Evolutionary conservation across 1,140 invertebrate genomes (phyloP).

Genomic region (Meloidogyne exigua): DNA sequence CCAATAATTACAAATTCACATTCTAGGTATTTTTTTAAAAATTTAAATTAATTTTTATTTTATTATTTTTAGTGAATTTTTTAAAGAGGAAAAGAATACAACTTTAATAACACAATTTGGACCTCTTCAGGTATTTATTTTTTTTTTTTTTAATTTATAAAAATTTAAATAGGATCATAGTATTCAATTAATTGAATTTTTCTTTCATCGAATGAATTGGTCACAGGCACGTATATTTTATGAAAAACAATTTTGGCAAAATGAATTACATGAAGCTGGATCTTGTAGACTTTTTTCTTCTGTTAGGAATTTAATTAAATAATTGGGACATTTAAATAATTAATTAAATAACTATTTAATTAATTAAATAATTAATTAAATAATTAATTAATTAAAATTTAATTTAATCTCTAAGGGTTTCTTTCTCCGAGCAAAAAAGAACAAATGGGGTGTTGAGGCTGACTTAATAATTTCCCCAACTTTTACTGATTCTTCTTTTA

Average conservation of each 20-base stretch:
- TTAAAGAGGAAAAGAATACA: constrained; percentile 35
- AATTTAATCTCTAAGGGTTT: neutral
- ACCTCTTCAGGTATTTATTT: constrained; percentile 48
- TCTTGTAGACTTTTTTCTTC: constrained; percentile 57
- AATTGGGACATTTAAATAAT: too few species aligned
- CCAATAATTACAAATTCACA: constrained; percentile 59
- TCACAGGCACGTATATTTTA: constrained; percentile 44
- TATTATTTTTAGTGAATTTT: constrained; percentile 21
- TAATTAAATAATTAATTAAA: neutral
- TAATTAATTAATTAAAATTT: neutral
- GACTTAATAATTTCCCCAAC: neutral
- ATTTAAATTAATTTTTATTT: constrained; percentile 10
- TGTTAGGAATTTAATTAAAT: constrained; percentile 27
- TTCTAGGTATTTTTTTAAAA: constrained; percentile 43
- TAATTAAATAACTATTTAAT: too few species aligned
- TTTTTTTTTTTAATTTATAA: neutral
- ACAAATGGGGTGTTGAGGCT: neutral
- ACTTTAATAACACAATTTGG: constrained; percentile 48
- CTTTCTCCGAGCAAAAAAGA: neutral
- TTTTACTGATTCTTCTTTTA: neutral
- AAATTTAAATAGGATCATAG: constrained; percentile 42
- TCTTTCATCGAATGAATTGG: constrained; percentile 48
- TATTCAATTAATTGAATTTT: constrained; percentile 36
- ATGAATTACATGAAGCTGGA: constrained; percentile 51
- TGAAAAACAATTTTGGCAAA: constrained; percentile 54